Base-by-base conservation (phyloP, 35 echinoderm and acorn worm species). In the Nesometra sesokonis region DNA sequence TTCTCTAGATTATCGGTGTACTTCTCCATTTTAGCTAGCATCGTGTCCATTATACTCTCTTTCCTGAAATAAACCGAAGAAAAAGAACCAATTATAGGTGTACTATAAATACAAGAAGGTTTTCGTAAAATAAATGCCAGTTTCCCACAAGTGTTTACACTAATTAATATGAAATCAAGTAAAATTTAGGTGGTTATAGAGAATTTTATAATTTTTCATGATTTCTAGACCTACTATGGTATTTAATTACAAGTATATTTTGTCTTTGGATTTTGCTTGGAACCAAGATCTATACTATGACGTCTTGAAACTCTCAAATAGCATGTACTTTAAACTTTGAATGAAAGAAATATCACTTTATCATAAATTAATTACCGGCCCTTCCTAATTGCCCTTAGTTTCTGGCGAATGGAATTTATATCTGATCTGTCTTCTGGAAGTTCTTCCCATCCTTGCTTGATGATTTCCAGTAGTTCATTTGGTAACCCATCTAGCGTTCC, bases 1-100 rank as follows among this genome's bases (percentile, higher is more conserved):
- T 97, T 89, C 82, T 97, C 94, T 67, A 97, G 78, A 39, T 97
- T 97, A 81, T 97, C 94, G 0, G 94, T 97, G 35, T 97, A 97
- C 57, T 97, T 97, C 84, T 97, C 94, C 94, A 97, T 97, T 79
- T 97, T 97, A 8, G 91, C 89, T n/a, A 97, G 77, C 94, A 97
- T 97, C 32, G 82, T 97, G 82, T 97, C 94, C 82, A 97, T 91
- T n/a, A 97, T 92, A 36, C 93, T 91, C 39, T 90, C 90, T 90
- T 93, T 97, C n/a, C 91, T 92, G 67, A 77, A 35, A n/a, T n/a
- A 36, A 19, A 30, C 35, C 27, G 77, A 27, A 9, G 31, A 77
- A 32, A 85, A 27, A 57, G 39, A 11, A 43, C 4, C 4, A 7
- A 43, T 7, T 7, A 43, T 15, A 43, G 38, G 38, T 43, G 15